Base-by-base conservation (phyloP, 2,113 vertebrate species). In the Fregata magnificens region DNA sequence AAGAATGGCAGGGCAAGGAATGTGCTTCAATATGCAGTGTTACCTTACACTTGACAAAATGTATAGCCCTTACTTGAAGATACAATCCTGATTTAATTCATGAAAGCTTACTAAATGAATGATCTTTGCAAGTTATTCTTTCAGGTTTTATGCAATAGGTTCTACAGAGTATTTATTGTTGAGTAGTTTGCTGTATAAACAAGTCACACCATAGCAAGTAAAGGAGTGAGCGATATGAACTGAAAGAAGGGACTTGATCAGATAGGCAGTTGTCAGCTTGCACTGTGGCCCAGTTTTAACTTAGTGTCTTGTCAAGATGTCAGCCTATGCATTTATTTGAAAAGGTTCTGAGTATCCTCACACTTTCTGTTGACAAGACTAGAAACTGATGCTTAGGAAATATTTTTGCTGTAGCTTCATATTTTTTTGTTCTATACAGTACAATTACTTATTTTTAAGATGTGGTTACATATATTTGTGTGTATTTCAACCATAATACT, bases 401-500 rank as follows among this genome's bases (percentile, higher is more conserved):
- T 19, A 73, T 85, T 86, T 93, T 93, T 97, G 16, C n/a, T 90
- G 45, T 58, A 45, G 42, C 24, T 69, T 97, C 55, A 36, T 18
- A 5, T 9, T 5, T 52, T 89, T 55, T 63, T 95, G 38, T 31
- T 79, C 67, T 73, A 65, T 36, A 61, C 10, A 50, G 29, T 56
- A 47, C 20, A 72, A 6, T 38, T 45, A n/a, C n/a, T n/a, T n/a
- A n/a, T 2, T 56, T 22, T 59, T 52, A 88, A 77, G 49, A 76
- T 90, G 15, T 63, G 70, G 5, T 67, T 86, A 36, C 70, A 67
- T 62, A 74, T 69, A 16, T 95, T 80, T 95, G 53, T 94, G 10
- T 96, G 34, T 59, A 82, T 98, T 98, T 69, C 86, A 98, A 98
- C 38, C 98, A 97, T 80, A 97, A 88, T 45, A 89, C 79, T 76